phyloP scores from a whole-genome alignment of 2,888 invertebrate genomes.

The Diarsia brunnea region DNA sequence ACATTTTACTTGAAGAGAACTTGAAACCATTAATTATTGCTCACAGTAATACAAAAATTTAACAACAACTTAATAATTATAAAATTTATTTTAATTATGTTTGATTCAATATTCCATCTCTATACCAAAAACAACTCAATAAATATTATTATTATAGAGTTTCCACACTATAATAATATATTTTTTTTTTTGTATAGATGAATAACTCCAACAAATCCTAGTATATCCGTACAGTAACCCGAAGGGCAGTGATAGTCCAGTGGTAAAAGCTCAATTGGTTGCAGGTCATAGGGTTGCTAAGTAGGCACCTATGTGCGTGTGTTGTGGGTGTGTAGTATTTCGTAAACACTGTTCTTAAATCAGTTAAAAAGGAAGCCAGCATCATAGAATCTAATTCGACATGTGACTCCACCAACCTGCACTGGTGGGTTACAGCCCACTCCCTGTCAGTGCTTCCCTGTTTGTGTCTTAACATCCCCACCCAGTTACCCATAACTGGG shows the following conservation, averaged over 20 bases:
- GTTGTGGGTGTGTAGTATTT: background rate
- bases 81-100: constrained; percentile 1
- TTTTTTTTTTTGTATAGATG: background rate
- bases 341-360: background rate
- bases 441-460: background rate
- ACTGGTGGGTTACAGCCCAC: background rate
- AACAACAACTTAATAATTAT: no score
- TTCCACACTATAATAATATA: background rate
- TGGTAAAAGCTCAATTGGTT: background rate
- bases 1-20: no score
- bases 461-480: no score
- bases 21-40: background rate
- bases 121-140: background rate
- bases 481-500: no score
- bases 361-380: background rate
- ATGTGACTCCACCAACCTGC: background rate
- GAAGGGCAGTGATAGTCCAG: background rate
- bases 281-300: background rate
- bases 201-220: background rate
- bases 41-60: background rate
- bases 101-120: background rate
- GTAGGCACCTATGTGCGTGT: no score
- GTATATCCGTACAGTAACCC: background rate
- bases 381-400: background rate
- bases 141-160: background rate